Base-by-base conservation (phyloP, 2,797 vertebrate species). In the Mormyrus hasselquistii region DNA sequence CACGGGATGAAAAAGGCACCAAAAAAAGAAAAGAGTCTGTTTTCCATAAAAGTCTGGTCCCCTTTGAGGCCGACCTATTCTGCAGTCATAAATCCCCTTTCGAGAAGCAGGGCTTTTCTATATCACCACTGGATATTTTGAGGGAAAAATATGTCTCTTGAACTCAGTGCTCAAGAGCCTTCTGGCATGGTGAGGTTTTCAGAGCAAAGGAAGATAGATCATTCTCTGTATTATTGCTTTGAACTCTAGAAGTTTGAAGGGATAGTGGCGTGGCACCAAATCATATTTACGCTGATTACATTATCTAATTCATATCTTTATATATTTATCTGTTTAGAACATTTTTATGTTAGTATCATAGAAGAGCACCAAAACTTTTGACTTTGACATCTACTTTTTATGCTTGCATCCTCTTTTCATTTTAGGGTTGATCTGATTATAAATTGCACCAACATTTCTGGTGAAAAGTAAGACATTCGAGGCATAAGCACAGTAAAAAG, bases 11-110 rank as follows among this genome's bases (percentile, higher is more conserved):
- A 88, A 88, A 88, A 85, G 7, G 16, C 57, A 52, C 5, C 9
- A 10, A 85, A 87, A 89, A 90, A 88, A 59, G 52, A 62, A 89
- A 85, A 87, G 91, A 92, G 92, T 92, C 95, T 96, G 94, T 92
- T 95, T 95, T 95, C 92, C 93, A 95, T 96, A 95, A 95, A 94
- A 92, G 89, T 73, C 92, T 94, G 93, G 92, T 92, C 91, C 94
- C 92, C 90, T 92, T 91, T 91, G 92, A 95, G 93, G 93, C 93
- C 93, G 93, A 92, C 92, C 89, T 89, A 93, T 94, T 94, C 94
- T 92, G 93, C 94, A 93, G 94, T 93, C 94, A 95, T 95, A 95
- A 95, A 95, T 95, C 88, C 91, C 93, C 91, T 91, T 8, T 90
- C 92, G 94, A 90, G 90, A 92, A 91, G 91, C 92, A 93, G 87